Percentiles rank a stretch among this genome's conserved stretches.
Conservation (phyloP, 1,140 invertebrate species). For the Kradibia gibbosae region DNA sequence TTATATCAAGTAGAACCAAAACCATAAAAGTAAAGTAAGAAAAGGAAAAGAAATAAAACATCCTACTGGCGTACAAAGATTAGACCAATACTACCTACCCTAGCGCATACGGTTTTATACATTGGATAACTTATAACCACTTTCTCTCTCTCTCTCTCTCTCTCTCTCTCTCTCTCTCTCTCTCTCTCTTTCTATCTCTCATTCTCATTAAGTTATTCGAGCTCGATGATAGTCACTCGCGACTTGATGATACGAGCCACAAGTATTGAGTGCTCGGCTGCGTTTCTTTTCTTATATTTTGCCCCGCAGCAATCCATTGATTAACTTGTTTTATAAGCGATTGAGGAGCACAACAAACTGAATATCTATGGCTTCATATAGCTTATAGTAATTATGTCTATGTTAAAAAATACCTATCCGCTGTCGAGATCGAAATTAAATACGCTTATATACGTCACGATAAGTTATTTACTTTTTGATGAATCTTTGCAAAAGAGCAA, state of each 20-base stretch:
- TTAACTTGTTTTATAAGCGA: conserved; percentile 8
- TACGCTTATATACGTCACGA: no score
- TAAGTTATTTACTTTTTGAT: no score
- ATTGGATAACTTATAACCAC: conserved; percentile 12
- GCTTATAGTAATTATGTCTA: background rate
- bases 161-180: background rate
- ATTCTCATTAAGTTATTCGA: no score
- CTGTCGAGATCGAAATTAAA: no score
- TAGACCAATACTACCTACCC: background rate
- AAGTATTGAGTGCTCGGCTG: background rate
- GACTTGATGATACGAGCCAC: background rate
- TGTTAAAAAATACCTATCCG: background rate
- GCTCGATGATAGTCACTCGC: background rate
- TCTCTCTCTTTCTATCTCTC: background rate
- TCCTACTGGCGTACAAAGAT: background rate
- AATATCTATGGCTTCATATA: background rate
- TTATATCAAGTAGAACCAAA: background rate
- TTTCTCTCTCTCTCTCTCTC: background rate
- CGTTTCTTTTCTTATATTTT: background rate
- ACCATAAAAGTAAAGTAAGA: background rate
- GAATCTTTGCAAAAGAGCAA: no score
- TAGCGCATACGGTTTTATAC: background rate
- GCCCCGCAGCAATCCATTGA: background rate
- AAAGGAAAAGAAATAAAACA: background rate
- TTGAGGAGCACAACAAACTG: background rate